A percentile compares a stretch with the other conserved stretches of the same genome.
Conservation (phyloP, 1,140 invertebrate species). For the Heliconius congener region DNA sequence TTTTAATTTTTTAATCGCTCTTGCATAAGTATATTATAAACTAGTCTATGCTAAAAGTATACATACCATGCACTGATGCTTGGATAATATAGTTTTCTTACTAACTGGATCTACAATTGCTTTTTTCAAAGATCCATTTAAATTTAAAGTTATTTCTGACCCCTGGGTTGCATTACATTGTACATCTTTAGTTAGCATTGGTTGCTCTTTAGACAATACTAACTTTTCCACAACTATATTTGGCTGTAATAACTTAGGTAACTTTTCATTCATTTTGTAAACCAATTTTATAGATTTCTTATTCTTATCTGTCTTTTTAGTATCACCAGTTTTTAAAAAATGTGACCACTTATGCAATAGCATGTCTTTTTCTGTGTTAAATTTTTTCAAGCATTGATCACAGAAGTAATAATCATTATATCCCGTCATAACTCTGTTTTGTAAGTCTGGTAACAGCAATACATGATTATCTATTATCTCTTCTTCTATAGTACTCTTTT, state of each 20-base stretch:
- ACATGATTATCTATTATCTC: slow-evolving; percentile 55
- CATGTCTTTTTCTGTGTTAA: slow-evolving; percentile 61
- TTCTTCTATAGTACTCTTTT: slow-evolving; percentile 51
- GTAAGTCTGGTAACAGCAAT: slow-evolving; percentile 52
- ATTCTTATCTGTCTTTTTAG: slow-evolving; percentile 33
- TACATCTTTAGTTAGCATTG: not conserved
- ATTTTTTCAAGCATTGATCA: slow-evolving; percentile 61
- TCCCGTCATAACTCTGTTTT: slow-evolving; percentile 53
- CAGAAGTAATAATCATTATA: slow-evolving; percentile 70
- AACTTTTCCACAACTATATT: slow-evolving; percentile 52
- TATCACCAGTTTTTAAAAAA: slow-evolving; percentile 53
- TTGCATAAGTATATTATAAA: no score
- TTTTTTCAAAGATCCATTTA: slow-evolving; percentile 39
- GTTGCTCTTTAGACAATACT: not conserved
- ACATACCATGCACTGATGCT: slow-evolving; percentile 58
- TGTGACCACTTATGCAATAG: slow-evolving; percentile 69
- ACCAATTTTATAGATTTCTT: slow-evolving; percentile 40
- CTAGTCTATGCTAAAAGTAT: not conserved
- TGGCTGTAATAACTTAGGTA: slow-evolving; percentile 55
- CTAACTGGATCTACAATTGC: slow-evolving; percentile 48
- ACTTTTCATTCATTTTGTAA: slow-evolving; percentile 49
- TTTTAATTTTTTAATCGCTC: no score
- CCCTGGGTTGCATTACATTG: not conserved
- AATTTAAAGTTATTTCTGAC: slow-evolving; percentile 1
- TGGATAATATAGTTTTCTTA: slow-evolving; percentile 63